Evolutionary conservation across 2,888 invertebrate genomes (phyloP).

Genomic region (Pasiphila rectangulata): DNA sequence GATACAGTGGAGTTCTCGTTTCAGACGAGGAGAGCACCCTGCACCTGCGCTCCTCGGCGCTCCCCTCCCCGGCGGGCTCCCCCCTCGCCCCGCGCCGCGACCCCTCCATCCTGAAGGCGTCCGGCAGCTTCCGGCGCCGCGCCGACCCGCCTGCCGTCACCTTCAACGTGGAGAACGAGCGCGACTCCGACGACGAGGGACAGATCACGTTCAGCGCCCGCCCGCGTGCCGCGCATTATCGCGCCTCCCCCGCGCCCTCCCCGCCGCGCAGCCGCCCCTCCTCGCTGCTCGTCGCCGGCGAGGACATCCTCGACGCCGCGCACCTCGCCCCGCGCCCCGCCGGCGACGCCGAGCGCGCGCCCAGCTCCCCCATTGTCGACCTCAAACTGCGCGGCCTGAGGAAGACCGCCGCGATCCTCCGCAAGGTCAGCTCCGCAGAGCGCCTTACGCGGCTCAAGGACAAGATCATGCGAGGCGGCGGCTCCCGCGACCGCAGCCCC

Average conservation of each 20-base stretch:
- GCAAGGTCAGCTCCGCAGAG: conserved; percentile 68
- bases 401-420: conserved; percentile 62
- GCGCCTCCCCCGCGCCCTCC: conserved; percentile 29
- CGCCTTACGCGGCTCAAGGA: conserved; percentile 63
- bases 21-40: conserved; percentile 68
- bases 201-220: conserved; percentile 72
- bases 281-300: conserved; percentile 53
- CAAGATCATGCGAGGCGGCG: conserved; percentile 57
- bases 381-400: conserved; percentile 57
- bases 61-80: conserved; percentile 45
- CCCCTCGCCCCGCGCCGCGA: conserved; percentile 54
- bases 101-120: conserved; percentile 57
- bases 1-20: conserved; percentile 42
- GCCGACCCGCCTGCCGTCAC: conserved; percentile 66
- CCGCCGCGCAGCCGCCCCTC: conserved; percentile 52
- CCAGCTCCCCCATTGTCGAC: conserved; percentile 53
- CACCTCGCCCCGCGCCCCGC: conserved; percentile 58
- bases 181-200: conserved; percentile 63
- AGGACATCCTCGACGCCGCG: conserved; percentile 41
- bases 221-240: conserved; percentile 37
- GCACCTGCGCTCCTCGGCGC: conserved; percentile 39
- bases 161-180: conserved; percentile 74
- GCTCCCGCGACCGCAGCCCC: conserved; percentile 65
- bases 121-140: conserved; percentile 54
- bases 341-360: conserved; percentile 60